Percentiles rank a stretch among this genome's conserved stretches.
Conservation (phyloP, 2,797 vertebrate genomes). For the Lagocephalus sceleratus region DNA sequence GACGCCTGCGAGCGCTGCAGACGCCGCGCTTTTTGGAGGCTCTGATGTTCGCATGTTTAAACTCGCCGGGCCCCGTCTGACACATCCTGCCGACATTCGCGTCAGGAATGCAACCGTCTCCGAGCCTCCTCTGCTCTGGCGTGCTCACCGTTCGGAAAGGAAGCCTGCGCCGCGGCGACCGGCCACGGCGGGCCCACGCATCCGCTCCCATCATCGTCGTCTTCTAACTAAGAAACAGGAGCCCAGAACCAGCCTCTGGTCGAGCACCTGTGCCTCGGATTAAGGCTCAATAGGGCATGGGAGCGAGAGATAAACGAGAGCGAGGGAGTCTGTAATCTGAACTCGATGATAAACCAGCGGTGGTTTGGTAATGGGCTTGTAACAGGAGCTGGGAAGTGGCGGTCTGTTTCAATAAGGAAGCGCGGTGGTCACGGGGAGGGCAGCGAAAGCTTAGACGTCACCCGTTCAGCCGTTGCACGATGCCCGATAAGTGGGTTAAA, state of each 20-base stretch:
- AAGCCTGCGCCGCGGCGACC: too few species aligned
- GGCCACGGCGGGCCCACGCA: not conserved
- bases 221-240: conserved; percentile 54
- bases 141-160: too few species aligned
- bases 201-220: conserved; percentile 36
- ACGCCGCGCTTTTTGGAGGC: too few species aligned
- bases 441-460: conserved; percentile 62
- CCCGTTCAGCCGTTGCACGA: conserved; percentile 58
- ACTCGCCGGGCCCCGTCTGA: not conserved
- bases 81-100: not conserved
- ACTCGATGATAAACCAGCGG: conserved; percentile 67
- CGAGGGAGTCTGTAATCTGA: conserved; percentile 67
- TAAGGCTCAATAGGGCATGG: conserved; percentile 66
- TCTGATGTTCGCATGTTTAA: too few species aligned
- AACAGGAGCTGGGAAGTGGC: conserved; percentile 69
- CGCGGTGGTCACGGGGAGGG: conserved; percentile 47
- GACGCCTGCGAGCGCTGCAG: not conserved
- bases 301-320: conserved; percentile 47
- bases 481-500: conserved; percentile 71
- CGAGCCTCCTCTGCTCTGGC: too few species aligned
- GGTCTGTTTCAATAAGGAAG: conserved; percentile 49
- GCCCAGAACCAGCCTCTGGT: conserved; percentile 44
- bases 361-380: conserved; percentile 61
- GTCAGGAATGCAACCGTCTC: not conserved
- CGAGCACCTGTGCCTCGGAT: conserved; percentile 71